A percentile compares a stretch with the other conserved stretches of the same genome.
Evolutionary conservation across 2,113 vertebrate species (phyloP).

Genomic region (Clarias gariepinus): DNA sequence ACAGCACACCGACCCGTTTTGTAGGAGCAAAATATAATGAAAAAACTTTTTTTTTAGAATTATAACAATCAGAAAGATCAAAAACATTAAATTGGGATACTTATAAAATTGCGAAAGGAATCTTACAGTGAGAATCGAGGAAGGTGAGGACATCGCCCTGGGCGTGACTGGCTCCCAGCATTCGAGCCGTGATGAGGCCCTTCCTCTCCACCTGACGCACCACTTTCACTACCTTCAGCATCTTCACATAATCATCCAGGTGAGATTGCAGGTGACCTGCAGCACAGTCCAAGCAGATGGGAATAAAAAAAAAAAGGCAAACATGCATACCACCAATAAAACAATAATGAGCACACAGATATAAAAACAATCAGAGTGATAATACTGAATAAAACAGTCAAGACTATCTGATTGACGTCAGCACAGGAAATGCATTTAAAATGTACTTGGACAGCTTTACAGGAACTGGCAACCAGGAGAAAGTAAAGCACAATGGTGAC

Average conservation of each 20-base stretch:
- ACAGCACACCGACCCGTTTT: no score
- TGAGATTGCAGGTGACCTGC: constrained; percentile 81
- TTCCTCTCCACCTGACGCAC: constrained; percentile 87
- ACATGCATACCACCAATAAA: background rate
- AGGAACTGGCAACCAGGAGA: background rate
- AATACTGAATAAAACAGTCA: background rate
- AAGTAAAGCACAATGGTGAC: background rate
- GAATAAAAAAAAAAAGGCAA: background rate
- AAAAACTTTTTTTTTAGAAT: no score
- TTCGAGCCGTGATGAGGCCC: constrained; percentile 89
- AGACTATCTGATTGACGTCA: background rate
- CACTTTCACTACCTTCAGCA: constrained; percentile 85
- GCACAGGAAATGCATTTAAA: background rate
- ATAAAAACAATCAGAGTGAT: background rate
- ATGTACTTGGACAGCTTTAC: background rate
- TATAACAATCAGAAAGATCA: no score
- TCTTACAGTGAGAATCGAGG: constrained; percentile 89
- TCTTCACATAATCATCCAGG: constrained; percentile 80
- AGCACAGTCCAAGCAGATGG: background rate
- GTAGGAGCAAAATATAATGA: no score
- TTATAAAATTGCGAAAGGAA: background rate
- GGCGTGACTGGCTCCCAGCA: constrained; percentile 87
- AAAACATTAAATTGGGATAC: no score
- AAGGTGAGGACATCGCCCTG: constrained; percentile 90
- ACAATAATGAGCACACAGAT: background rate